Conservation (phyloP, 2,888 invertebrate genomes). For the Aphidius colemani region DNA sequence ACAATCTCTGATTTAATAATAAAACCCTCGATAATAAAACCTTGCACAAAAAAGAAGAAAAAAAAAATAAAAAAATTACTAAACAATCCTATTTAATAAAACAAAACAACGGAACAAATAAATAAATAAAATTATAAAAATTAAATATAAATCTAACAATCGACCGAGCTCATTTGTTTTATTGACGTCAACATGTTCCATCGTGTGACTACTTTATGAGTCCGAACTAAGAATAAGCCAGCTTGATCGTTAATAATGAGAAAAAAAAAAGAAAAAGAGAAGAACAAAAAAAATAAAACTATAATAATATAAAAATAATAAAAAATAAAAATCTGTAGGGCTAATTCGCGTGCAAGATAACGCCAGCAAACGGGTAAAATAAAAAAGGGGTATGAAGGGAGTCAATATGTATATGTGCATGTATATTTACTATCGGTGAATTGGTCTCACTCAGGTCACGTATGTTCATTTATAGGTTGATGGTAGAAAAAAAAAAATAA, state of each 20-base stretch:
- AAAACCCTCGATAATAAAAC: slow-evolving; percentile 23
- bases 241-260: slow-evolving; percentile 5
- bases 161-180: slow-evolving; percentile 6
- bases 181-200: slow-evolving; percentile 14
- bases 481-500: slow-evolving; percentile 5
- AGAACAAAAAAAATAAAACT: slow-evolving; percentile 9
- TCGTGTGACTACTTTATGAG: neutral
- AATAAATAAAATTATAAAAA: neutral
- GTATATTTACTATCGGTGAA: slow-evolving; percentile 42
- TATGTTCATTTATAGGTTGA: slow-evolving; percentile 23
- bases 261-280: neutral
- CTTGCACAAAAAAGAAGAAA: slow-evolving; percentile 8
- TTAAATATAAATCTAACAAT: slow-evolving; percentile 13
- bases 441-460: slow-evolving; percentile 49
- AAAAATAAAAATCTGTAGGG: slow-evolving; percentile 50
- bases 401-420: too few relatives aligned
- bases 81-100: neutral
- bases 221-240: neutral
- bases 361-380: slow-evolving; percentile 30
- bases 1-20: slow-evolving; percentile 43
- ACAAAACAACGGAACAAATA: neutral
- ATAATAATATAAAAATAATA: slow-evolving; percentile 21
- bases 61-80: neutral
- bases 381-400: slow-evolving; percentile 26
- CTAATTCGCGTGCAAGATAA: slow-evolving; percentile 60